These are phyloP conservation scores for Pararge aegeria DNA, from an alignment of 1,140 invertebrate genomes.

Conservation along the genomic window DNA sequence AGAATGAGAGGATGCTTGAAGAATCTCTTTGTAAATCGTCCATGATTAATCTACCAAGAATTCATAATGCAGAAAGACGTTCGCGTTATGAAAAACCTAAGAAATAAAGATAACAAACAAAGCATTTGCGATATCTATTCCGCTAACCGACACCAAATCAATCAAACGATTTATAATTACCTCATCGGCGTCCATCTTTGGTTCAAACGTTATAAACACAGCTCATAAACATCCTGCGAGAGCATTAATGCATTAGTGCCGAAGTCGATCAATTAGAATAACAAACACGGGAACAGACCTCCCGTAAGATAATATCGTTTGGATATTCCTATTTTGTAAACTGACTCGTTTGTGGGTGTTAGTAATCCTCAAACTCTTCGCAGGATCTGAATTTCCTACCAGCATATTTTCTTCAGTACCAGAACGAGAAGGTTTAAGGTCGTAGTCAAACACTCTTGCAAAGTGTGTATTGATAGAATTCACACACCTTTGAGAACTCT, in stretches of 20 bases:
- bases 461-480: too few relatives aligned
- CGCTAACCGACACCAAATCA: conserved; percentile 1
- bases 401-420: too few relatives aligned
- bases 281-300: conserved; percentile 51
- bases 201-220: conserved; percentile 3
- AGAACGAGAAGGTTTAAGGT: too few relatives aligned
- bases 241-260: conserved; percentile 45
- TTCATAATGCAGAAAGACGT: too few relatives aligned
- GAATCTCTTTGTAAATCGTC: too few relatives aligned
- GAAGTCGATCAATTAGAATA: conserved; percentile 52
- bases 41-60: too few relatives aligned
- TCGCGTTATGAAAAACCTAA: neutral
- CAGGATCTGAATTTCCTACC: too few relatives aligned
- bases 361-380: neutral
- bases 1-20: too few relatives aligned
- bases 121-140: neutral
- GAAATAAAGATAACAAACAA: neutral
- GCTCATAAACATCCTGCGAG: conserved; percentile 45
- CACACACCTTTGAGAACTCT: too few relatives aligned
- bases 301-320: conserved; percentile 19
- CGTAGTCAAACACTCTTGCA: too few relatives aligned
- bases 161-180: conserved; percentile 27
- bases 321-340: neutral
- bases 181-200: conserved; percentile 26
- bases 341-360: neutral